Percentiles rank a stretch among this genome's conserved stretches.
Evolutionary conservation across 2,113 vertebrate species (phyloP).

Genomic region (Acrocephalus kingi): DNA sequence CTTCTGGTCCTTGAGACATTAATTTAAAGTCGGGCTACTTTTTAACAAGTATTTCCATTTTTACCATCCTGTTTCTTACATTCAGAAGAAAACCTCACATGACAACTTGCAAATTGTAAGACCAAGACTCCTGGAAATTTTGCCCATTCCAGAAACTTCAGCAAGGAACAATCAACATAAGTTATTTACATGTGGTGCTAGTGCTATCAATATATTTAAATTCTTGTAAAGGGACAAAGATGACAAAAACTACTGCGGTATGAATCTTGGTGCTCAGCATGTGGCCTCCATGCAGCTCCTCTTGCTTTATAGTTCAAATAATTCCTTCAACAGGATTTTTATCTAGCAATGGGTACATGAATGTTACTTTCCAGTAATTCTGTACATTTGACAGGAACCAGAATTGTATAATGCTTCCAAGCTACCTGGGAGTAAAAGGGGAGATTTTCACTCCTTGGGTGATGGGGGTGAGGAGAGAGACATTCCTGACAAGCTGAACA

Average conservation of each 20-base stretch:
- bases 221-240: not conserved
- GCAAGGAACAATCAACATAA: not conserved
- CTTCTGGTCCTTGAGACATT: not conserved
- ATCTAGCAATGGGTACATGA: not conserved
- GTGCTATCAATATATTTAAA: not conserved
- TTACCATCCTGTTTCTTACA: not conserved
- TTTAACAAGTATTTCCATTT: not conserved
- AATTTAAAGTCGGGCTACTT: not conserved
- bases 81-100: not conserved
- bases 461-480: not conserved
- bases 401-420: not conserved
- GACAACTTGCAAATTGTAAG: not conserved
- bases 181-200: not conserved
- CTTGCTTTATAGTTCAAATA: not conserved
- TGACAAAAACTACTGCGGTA: not conserved
- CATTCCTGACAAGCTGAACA: not conserved
- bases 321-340: not conserved
- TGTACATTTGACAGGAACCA: not conserved
- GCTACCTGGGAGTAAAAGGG: not conserved
- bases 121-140: not conserved
- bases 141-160: not conserved
- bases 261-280: rapidly evolving
- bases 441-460: not conserved
- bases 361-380: not conserved
- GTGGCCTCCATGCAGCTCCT: not conserved